phyloP scores from a whole-genome alignment of 2,888 invertebrate genomes.

The Eupithecia exiguata region DNA sequence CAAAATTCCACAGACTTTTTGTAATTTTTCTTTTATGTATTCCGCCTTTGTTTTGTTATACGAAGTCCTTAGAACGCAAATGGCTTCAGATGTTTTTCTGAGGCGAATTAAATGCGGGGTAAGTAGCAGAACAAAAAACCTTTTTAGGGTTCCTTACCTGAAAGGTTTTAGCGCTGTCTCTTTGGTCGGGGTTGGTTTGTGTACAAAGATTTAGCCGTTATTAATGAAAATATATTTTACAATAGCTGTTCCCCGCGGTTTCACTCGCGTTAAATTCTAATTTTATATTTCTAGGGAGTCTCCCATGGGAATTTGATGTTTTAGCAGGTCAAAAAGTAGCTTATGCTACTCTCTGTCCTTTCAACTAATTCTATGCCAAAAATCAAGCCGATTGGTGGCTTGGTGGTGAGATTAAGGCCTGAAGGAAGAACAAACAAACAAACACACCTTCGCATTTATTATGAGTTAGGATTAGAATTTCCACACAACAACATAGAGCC shows the following conservation, averaged over 20 bases:
- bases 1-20: conserved; percentile 4
- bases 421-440: too few relatives aligned
- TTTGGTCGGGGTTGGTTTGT: neutral
- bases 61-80: neutral
- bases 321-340: too few relatives aligned
- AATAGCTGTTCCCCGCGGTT: too few relatives aligned
- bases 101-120: conserved; percentile 5
- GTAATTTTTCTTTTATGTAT: neutral
- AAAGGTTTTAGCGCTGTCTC: conserved; percentile 8
- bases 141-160: conserved; percentile 7
- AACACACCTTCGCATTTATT: too few relatives aligned
- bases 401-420: too few relatives aligned
- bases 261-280: too few relatives aligned
- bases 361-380: too few relatives aligned
- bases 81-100: conserved; percentile 7
- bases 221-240: neutral
- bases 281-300: too few relatives aligned
- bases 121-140: conserved; percentile 14
- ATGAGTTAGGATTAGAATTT: too few relatives aligned
- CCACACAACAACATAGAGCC: neutral
- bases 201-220: neutral
- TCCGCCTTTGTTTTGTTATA: neutral
- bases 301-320: too few relatives aligned
- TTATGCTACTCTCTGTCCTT: too few relatives aligned
- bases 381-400: too few relatives aligned